Conservation (phyloP, 2,797 vertebrate species). For the Etheostoma perlongum region DNA sequence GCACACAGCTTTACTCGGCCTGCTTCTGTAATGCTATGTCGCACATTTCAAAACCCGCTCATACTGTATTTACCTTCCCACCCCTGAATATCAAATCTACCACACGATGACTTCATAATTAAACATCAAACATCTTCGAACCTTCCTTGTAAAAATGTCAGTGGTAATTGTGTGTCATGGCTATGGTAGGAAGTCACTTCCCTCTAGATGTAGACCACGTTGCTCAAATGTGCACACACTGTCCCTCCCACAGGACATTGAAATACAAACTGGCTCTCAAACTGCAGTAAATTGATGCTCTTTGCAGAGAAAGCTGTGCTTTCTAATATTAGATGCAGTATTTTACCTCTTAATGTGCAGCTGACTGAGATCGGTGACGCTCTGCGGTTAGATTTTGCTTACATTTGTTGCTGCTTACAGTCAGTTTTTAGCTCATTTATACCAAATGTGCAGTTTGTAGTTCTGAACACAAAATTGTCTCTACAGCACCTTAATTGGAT, state of each 20-base stretch:
- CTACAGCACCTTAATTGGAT: conserved; percentile 48
- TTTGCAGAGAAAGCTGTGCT: conserved; percentile 39
- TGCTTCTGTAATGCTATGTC: conserved; percentile 14
- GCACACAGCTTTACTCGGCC: neutral
- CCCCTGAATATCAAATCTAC: conserved; percentile 24
- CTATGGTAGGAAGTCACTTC: conserved; percentile 3
- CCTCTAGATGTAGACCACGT: conserved; percentile 32
- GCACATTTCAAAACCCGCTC: neutral
- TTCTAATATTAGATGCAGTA: conserved; percentile 62
- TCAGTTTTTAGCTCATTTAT: conserved; percentile 16
- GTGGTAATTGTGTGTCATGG: neutral
- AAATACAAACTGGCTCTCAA: conserved; percentile 62
- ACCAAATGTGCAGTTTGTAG: conserved; percentile 7
- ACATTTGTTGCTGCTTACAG: conserved; percentile 27
- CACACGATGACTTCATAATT: conserved; percentile 31
- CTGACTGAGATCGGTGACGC: conserved; percentile 36
- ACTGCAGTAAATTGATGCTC: conserved; percentile 51
- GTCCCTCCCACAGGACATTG: conserved; percentile 46
- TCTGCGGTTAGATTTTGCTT: conserved; percentile 13
- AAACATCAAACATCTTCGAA: conserved; percentile 32
- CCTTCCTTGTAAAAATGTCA: conserved; percentile 11
- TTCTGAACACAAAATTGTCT: conserved; percentile 28
- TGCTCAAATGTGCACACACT: conserved; percentile 33
- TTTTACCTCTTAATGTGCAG: conserved; percentile 47
- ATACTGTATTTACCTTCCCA: conserved; percentile 28